Evolutionary conservation across 2,797 vertebrate species (phyloP), one percentile per base, ranked within the genome.

Genomic region (Bufotes viridis): DNA sequence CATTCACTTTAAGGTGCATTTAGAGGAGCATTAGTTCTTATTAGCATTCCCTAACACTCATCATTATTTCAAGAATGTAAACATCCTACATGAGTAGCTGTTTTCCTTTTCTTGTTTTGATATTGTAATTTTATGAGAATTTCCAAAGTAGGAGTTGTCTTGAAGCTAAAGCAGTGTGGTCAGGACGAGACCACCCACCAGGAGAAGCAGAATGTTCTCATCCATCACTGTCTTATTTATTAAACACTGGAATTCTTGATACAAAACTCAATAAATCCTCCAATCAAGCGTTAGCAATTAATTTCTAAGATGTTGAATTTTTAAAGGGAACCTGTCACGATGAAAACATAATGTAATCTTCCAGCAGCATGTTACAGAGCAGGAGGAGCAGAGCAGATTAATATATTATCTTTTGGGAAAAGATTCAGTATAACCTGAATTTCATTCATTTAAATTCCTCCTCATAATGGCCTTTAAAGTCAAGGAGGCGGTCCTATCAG

Each of bases 1-100:
- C 20, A n/a, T 51, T 53, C 69, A 34, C 69, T 34, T 42, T 72
- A 24, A n/a, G 26, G 9, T 12, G 20, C 4, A 51, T 75, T 20
- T 74, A 42, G 29, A 49, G 17, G 70, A 42, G 34, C 18, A 34
- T 34, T 29, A 70, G 26, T 49, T 20, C 12, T 51, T 60, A 74
- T 84, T 60, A 17, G 12, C 55, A 75, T 75, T 74, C 69, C 17
- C 26, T 14, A n/a, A n/a, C 9, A 60, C 5, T 26, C 14, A 18
- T 63, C 57, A 85, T 76, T 85, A 85, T 63, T 51, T 26, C 1
- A 55, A 65, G 84, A 85, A 85, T 85, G 74, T 85, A 78, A 78
- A 78, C n/a, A 7, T 51, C 26, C 34, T 29, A 20, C 20, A 42
- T 1, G 51, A 14, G 12, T 22, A 74, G 72, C n/a, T 26, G 17